A percentile compares a stretch with the other conserved stretches of the same genome.
phyloP scores from a whole-genome alignment of 2,888 invertebrate species.

The Punctoribates punctum region DNA sequence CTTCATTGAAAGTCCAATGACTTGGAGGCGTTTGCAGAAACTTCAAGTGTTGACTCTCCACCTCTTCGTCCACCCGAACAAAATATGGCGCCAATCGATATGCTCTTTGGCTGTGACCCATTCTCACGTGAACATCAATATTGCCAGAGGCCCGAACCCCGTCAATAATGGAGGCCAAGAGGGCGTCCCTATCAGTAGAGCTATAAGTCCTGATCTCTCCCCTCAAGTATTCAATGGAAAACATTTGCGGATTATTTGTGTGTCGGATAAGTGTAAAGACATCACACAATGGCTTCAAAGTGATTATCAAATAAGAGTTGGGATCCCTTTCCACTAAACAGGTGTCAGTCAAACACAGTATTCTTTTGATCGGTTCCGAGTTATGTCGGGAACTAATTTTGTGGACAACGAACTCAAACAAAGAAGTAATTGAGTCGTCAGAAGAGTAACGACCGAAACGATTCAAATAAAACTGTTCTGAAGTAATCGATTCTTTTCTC shows the following conservation, averaged over 20 bases:
- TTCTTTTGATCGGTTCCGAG: slow-evolving; percentile 73
- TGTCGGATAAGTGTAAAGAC: slow-evolving; percentile 88
- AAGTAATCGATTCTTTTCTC: slow-evolving; percentile 72
- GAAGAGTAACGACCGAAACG: slow-evolving; percentile 78
- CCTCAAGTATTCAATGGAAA: slow-evolving; percentile 88
- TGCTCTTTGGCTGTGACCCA: slow-evolving; percentile 75
- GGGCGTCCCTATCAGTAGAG: slow-evolving; percentile 89
- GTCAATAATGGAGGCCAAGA: slow-evolving; percentile 90
- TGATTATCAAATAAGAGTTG: slow-evolving; percentile 89
- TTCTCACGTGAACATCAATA: slow-evolving; percentile 89
- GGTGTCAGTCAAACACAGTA: slow-evolving; percentile 89
- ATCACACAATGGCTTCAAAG: slow-evolving; percentile 65
- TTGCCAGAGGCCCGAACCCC: slow-evolving; percentile 96
- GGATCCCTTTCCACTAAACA: slow-evolving; percentile 95
- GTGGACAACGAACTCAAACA: slow-evolving; percentile 92
- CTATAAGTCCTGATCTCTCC: slow-evolving; percentile 82
- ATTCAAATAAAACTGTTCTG: slow-evolving; percentile 80
- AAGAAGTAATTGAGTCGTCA: slow-evolving; percentile 92
- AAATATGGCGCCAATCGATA: slow-evolving; percentile 81
- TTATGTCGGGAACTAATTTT: slow-evolving; percentile 77
- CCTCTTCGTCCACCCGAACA: slow-evolving; percentile 84
- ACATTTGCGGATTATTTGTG: slow-evolving; percentile 84
- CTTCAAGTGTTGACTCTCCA: slow-evolving; percentile 84
- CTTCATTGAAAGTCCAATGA: slow-evolving; percentile 66
- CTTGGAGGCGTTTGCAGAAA: slow-evolving; percentile 65